A percentile compares a stretch with the other conserved stretches of the same genome.
Evolutionary conservation across 30 jellyfish, hydroid and myxozoan species (phyloP).

Genomic region (Rhopilema esculentum): DNA sequence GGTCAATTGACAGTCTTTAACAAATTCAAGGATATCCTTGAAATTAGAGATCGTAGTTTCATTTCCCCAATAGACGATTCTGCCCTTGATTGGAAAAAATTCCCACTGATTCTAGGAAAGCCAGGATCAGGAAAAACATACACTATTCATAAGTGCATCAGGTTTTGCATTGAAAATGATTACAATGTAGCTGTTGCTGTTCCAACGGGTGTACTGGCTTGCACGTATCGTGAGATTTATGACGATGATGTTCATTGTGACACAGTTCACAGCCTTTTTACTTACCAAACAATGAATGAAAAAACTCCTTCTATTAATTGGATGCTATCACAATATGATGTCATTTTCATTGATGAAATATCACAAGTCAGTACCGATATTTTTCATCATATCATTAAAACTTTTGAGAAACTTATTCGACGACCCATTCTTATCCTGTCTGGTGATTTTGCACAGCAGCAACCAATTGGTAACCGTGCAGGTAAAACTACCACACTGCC

Average conservation of each 20-base stretch:
- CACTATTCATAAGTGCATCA: background rate
- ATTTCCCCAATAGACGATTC: background rate
- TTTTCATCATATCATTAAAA: background rate
- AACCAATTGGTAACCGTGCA: slow-evolving; percentile 15
- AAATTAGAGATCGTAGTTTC: background rate
- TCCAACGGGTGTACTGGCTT: slow-evolving; percentile 55
- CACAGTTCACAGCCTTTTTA: slow-evolving; percentile 40
- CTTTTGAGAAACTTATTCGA: background rate
- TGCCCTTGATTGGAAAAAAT: slow-evolving; percentile 44
- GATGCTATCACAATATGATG: background rate
- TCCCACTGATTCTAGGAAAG: slow-evolving; percentile 9
- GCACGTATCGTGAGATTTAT: background rate
- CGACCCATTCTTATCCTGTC: slow-evolving; percentile 16
- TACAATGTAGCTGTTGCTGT: slow-evolving; percentile 20
- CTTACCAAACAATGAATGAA: background rate
- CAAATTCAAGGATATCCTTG: background rate
- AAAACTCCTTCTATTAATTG: slow-evolving; percentile 13
- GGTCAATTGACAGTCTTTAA: background rate
- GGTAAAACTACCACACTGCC: background rate
- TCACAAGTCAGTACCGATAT: background rate
- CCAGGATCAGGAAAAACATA: slow-evolving; percentile 38
- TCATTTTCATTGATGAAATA: slow-evolving; percentile 43
- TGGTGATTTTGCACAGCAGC: slow-evolving; percentile 55
- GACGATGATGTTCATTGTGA: background rate
- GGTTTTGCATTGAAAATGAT: background rate